A percentile compares a stretch with the other conserved stretches of the same genome.
These are phyloP conservation scores for Chiloscyllium plagiosum DNA, from an alignment of 2,113 vertebrate species.

Conservation along the genomic window DNA sequence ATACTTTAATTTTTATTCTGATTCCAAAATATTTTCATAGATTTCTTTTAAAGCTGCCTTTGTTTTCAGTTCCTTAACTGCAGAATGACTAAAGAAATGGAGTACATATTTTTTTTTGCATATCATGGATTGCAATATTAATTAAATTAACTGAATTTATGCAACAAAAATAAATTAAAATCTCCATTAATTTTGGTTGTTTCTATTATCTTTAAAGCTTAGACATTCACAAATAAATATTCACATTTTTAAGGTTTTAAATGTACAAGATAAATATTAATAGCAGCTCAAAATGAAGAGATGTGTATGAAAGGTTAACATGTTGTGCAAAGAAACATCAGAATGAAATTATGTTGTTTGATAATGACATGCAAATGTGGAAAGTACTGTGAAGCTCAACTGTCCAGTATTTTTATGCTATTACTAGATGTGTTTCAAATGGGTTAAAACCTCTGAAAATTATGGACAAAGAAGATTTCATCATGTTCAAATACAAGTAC, in stretches of 20 bases:
- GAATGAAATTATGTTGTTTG: neutral
- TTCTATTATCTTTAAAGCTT: neutral
- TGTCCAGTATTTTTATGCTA: neutral
- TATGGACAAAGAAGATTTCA: neutral
- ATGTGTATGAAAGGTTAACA: neutral
- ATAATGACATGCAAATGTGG: neutral
- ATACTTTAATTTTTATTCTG: neutral
- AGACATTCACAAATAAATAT: neutral
- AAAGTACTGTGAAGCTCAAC: neutral
- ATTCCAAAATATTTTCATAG: neutral
- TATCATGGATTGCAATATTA: neutral
- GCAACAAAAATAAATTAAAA: neutral
- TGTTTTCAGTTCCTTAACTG: neutral
- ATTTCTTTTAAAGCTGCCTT: neutral
- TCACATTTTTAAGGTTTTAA: neutral
- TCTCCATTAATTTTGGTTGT: neutral
- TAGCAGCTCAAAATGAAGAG: neutral
- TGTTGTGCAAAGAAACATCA: neutral
- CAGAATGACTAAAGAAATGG: neutral
- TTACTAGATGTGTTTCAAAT: constrained; percentile 18
- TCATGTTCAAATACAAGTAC: neutral
- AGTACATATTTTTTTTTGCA: neutral
- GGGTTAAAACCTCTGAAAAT: neutral
- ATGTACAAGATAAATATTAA: neutral
- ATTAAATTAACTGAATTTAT: neutral